Percentiles rank a stretch among this genome's conserved stretches.
phyloP scores from a whole-genome alignment of 1,140 invertebrate species.

The Drosophila ficusphila region DNA sequence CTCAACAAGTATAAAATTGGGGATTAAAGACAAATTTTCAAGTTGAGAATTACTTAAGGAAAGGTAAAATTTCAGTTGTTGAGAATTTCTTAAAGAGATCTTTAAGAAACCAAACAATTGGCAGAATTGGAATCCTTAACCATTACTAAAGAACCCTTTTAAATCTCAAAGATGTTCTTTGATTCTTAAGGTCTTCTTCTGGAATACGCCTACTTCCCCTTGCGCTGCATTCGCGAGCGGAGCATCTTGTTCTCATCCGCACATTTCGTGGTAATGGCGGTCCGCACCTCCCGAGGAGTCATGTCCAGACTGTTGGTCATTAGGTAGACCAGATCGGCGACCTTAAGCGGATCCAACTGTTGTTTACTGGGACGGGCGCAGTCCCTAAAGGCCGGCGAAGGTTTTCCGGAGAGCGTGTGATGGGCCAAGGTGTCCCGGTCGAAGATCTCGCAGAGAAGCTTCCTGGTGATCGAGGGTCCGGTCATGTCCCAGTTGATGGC shows the following conservation, averaged over 20 bases:
- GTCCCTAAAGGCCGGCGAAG: conserved; percentile 80
- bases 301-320: conserved; percentile 70
- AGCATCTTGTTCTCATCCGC: conserved; percentile 87
- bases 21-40: no score
- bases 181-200: background rate
- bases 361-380: conserved; percentile 69
- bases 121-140: background rate
- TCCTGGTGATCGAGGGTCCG: conserved; percentile 80
- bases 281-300: conserved; percentile 71
- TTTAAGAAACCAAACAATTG: background rate
- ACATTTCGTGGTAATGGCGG: conserved; percentile 86
- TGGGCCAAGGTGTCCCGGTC: conserved; percentile 71
- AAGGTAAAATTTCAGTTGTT: no score
- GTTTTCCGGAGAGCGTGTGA: conserved; percentile 84
- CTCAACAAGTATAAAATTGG: no score
- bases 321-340: conserved; percentile 82
- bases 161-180: no score
- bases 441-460: conserved; percentile 81
- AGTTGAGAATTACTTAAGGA: background rate
- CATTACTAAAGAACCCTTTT: background rate
- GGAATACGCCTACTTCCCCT: conserved; percentile 15
- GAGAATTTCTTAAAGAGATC: background rate
- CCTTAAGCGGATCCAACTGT: conserved; percentile 74
- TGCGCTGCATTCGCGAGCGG: conserved; percentile 42
- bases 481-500: conserved; percentile 75